A percentile compares a stretch with the other conserved stretches of the same genome.
phyloP scores from a whole-genome alignment of 1,140 invertebrate species.

The Druon quercuslanigerum region DNA sequence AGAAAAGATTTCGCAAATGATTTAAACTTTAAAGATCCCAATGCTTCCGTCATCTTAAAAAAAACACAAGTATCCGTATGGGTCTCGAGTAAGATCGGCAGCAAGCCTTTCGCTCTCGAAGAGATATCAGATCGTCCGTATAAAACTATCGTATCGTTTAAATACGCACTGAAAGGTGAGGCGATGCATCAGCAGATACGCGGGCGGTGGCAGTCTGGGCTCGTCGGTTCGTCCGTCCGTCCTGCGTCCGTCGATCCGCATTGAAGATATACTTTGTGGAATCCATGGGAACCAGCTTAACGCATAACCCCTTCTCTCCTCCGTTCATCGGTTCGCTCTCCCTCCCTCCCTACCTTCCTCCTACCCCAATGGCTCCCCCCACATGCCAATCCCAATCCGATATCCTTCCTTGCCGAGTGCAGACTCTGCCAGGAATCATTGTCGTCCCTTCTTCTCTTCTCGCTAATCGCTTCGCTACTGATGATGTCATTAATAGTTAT shows the following conservation, averaged over 20 bases:
- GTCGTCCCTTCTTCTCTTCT: no score
- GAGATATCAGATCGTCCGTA: slow-evolving; percentile 76
- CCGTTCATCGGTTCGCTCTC: slow-evolving; percentile 45
- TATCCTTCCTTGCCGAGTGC: slow-evolving; percentile 17
- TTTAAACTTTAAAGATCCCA: slow-evolving; percentile 60
- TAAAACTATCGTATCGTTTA: slow-evolving; percentile 77
- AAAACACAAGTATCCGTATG: slow-evolving; percentile 49
- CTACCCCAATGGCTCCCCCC: slow-evolving; percentile 42
- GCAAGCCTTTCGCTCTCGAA: slow-evolving; percentile 65
- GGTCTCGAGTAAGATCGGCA: slow-evolving; percentile 51
- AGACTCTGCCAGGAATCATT: slow-evolving; percentile 39
- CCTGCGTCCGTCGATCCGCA: slow-evolving; percentile 72
- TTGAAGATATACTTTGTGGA: slow-evolving; percentile 74
- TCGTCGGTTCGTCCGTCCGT: slow-evolving; percentile 68
- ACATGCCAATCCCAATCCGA: slow-evolving; percentile 41
- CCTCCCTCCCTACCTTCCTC: no score
- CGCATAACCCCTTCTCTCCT: slow-evolving; percentile 66
- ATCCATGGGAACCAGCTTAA: slow-evolving; percentile 76
- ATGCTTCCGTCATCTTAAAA: slow-evolving; percentile 70
- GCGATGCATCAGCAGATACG: slow-evolving; percentile 76
- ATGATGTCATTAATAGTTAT: no score
- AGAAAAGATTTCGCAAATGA: slow-evolving; percentile 61
- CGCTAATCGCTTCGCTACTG: no score
- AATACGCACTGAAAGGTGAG: slow-evolving; percentile 77
- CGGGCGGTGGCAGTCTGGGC: slow-evolving; percentile 69